Evolutionary conservation across 2,113 vertebrate species (phyloP).

Genomic region (Dipodomys stephensi): DNA sequence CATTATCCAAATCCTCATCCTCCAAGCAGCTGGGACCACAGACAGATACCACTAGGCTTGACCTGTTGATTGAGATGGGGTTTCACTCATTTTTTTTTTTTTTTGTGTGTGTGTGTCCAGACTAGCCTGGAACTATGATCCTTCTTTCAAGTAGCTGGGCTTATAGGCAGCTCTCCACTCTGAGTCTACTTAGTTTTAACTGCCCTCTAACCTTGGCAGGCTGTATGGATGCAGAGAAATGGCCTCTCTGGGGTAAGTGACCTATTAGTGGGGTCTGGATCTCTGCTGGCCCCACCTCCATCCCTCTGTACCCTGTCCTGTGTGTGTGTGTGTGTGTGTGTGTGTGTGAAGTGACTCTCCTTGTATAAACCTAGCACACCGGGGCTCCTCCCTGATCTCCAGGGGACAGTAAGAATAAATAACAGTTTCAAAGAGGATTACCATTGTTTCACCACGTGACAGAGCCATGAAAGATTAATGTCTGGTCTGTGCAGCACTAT

Average conservation of each 20-base stretch:
- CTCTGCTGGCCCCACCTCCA: too few species aligned
- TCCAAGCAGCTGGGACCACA: too few species aligned
- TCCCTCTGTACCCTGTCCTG: background rate
- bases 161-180: too few species aligned
- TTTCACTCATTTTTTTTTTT: too few species aligned
- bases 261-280: background rate
- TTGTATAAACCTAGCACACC: background rate
- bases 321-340: too few species aligned
- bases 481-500: background rate
- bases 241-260: background rate
- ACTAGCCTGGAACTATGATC: too few species aligned
- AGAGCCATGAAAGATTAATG: slow-evolving; percentile 33
- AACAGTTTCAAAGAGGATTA: slow-evolving; percentile 59
- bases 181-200: too few species aligned
- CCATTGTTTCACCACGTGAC: background rate
- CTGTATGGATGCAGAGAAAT: background rate
- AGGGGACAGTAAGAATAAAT: slow-evolving; percentile 3
- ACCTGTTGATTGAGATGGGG: too few species aligned
- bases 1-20: too few species aligned
- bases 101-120: too few species aligned
- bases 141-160: too few species aligned
- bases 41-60: too few species aligned
- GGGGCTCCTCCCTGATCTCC: slow-evolving; percentile 22
- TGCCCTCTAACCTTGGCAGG: background rate
- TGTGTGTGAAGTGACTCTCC: background rate